A percentile compares a stretch with the other conserved stretches of the same genome.
Conservation (phyloP, 2,888 invertebrate genomes). For the Dicranocentrus wangi region DNA sequence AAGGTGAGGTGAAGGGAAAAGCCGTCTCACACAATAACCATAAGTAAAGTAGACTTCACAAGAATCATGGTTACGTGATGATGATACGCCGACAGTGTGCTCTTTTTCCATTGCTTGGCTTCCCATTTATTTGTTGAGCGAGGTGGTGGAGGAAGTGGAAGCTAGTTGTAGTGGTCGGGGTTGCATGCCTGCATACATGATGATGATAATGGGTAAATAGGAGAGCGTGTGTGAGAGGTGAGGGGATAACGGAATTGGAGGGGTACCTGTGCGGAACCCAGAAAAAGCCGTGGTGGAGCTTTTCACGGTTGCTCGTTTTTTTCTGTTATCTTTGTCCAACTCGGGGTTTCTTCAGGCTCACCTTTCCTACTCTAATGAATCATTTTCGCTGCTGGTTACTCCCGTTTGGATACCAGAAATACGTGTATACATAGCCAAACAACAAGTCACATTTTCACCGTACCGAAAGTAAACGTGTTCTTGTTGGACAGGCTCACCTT, state of each 20-base stretch:
- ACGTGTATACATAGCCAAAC: background rate
- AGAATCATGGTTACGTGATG: background rate
- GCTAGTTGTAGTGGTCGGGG: background rate
- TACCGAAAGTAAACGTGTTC: background rate
- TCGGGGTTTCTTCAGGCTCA: too few species aligned
- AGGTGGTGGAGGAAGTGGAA: background rate
- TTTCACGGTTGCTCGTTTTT: too few species aligned
- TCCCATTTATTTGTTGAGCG: background rate
- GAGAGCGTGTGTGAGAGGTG: background rate
- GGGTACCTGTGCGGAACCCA: background rate
- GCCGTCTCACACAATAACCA: background rate
- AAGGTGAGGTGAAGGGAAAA: background rate
- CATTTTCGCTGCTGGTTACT: background rate
- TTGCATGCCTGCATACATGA: background rate
- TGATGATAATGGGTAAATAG: too few species aligned
- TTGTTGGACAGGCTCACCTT: background rate
- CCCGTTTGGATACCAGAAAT: background rate
- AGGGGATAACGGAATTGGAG: background rate
- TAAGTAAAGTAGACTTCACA: background rate
- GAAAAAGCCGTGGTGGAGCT: too few species aligned
- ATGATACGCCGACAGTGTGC: too few species aligned
- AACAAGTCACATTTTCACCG: background rate
- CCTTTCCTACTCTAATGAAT: background rate
- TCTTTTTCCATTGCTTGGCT: background rate
- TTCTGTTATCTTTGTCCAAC: too few species aligned